Base-by-base conservation (phyloP, 1,140 invertebrate genomes). In the Orchesella cincta region DNA sequence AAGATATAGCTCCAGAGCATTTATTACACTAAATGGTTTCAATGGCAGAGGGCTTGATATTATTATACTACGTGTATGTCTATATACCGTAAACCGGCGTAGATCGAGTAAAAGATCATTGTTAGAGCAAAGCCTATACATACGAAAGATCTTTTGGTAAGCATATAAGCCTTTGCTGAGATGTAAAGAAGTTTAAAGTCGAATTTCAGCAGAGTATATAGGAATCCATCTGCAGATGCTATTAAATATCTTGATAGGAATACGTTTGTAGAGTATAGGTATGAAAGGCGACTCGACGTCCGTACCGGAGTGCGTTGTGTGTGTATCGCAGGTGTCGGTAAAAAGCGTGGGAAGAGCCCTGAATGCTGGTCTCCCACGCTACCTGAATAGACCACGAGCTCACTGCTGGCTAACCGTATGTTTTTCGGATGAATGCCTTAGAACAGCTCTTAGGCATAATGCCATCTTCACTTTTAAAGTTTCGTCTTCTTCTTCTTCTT, bases 301-400 rank as follows among this genome's bases (percentile, higher is more conserved):
- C 29, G 51, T 39, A 51, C 29, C 39, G 51, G 36, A 51, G 36
- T 74, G 31, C 36, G 29, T 74, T 34, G 46, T 34, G 36, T 52
- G 51, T 74, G 36, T 52, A 76, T 77, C 75, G 78, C 78, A 79
- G 78, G 78, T 79, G 78, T 77, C 71, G 78, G 78, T 46, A 70
- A 29, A 57, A 79, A 79, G 75, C 75, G 75, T 79, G 78, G 78
- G 78, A 79, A 79, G 78, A 79, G 76, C 67, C 74, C 52, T 54
- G 39, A 71, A 67, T 73, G 74, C 67, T 75, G 62, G 74, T 74
- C 76, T 79, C 78, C 75, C 78, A 79, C 78, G 77, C 78, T 79
- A 79, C 78, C 78, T 79, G 78, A 79, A 79, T 76, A 79, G 29
- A 16, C 33, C 26, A 36, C 39, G 73, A 51, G 29, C 73, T 74